phyloP scores from a whole-genome alignment of 2,113 vertebrate species.

The Lontra canadensis region DNA sequence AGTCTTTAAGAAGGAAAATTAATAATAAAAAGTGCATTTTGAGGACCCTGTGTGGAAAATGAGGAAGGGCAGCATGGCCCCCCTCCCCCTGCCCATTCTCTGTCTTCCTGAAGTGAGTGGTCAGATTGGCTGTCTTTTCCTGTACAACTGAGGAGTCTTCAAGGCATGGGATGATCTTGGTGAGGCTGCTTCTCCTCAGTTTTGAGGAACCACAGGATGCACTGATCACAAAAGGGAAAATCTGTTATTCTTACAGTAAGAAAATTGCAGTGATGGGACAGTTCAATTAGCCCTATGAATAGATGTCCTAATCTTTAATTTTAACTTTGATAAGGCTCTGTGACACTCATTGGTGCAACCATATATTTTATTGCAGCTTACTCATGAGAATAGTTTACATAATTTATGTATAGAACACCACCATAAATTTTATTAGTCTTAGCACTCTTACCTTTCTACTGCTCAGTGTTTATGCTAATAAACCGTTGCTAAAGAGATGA shows the following conservation, averaged over 20 bases:
- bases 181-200: background rate
- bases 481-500: conserved; percentile 74
- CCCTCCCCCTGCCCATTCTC: fast-evolving
- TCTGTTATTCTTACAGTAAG: background rate
- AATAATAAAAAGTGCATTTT: background rate
- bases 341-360: conserved; percentile 41
- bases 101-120: background rate
- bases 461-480: background rate
- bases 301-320: background rate
- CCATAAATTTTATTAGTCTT: conserved; percentile 67
- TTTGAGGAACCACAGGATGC: background rate
- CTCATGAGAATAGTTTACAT: conserved; percentile 36
- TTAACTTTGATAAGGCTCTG: background rate
- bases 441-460: conserved; percentile 55
- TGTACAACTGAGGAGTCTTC: background rate
- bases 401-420: conserved; percentile 69
- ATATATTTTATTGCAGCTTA: conserved; percentile 66
- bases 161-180: too few species aligned
- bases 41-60: background rate
- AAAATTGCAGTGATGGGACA: background rate
- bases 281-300: background rate
- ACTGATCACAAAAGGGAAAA: background rate
- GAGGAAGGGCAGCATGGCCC: background rate
- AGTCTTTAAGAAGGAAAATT: background rate
- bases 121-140: background rate